Conservation (phyloP, 2,113 vertebrate genomes). For the Trachemys scripta region DNA sequence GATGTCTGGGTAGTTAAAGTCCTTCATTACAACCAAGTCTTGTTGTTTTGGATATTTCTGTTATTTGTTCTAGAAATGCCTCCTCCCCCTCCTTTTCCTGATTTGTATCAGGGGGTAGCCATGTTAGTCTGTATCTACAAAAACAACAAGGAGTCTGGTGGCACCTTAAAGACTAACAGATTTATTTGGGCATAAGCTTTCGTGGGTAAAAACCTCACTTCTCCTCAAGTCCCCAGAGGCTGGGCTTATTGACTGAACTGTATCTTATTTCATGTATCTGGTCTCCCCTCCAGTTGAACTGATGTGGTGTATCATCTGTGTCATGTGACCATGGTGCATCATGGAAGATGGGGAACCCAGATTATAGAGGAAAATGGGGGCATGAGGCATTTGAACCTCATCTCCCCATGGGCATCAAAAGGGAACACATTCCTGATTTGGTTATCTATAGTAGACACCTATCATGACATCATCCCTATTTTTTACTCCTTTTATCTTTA, state of each 20-base stretch:
- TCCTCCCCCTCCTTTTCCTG: neutral
- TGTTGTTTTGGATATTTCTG: neutral
- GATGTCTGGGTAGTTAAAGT: neutral
- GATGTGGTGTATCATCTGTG: neutral
- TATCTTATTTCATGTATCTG: neutral
- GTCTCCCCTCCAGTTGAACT: neutral
- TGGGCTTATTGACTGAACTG: neutral
- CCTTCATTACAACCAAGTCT: neutral
- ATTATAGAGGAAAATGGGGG: neutral
- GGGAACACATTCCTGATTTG: neutral
- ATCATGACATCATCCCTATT: neutral
- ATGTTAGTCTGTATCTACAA: too few species aligned
- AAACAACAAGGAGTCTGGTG: too few species aligned
- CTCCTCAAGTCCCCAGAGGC: neutral
- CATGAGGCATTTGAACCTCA: neutral
- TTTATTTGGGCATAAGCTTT: too few species aligned
- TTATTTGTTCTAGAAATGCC: neutral
- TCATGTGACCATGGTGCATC: neutral
- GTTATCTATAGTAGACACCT: neutral
- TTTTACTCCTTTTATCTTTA: too few species aligned
- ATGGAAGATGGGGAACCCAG: neutral
- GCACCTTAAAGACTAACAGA: too few species aligned
- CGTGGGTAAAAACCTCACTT: too few species aligned
- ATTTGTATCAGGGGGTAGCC: neutral
- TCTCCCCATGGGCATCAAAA: neutral